Evolutionary conservation across 2,888 invertebrate species (phyloP), one percentile per base, ranked within the genome.

Genomic region (Aquatica leii): DNA sequence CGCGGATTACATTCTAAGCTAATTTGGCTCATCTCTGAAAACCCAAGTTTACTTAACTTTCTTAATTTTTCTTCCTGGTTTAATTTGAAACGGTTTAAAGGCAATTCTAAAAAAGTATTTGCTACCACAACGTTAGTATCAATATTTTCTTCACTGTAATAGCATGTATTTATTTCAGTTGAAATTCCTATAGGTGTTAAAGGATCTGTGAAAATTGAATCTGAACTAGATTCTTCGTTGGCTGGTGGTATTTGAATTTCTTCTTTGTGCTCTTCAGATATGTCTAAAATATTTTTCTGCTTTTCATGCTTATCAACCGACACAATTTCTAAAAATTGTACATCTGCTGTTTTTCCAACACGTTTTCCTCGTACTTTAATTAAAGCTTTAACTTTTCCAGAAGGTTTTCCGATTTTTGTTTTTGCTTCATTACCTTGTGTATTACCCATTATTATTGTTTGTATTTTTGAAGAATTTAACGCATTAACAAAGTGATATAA

Each of bases 131-230:
- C 77, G 61, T 80, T 78, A 35, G 73, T 66, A 54, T 77, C 73
- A 31, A 80, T 84, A 77, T 85, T 86, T 77, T 87, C 87, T 68
- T 87, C 87, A 69, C 86, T 86, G 79, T 85, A 84, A 78, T 86
- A 86, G 77, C 86, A 86, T 82, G 86, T 85, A 83, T 87, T 87
- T 76, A 86, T 84, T 80, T 88, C 87, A 71, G 87, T 84, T 11
- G 81, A 79, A 74, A 82, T 82, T 69, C 86, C 87, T 74, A 85
- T 84, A 77, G 87, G 86, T 78, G 82, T 82, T 41, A 86, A 85
- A 71, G 86, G 83, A 80, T 91, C 91, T 72, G 91, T 90, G 83
- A 91, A 91, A 80, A 90, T 87, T 77, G 91, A 91, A 75, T 88
- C 88, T 65, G 86, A 87, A 80, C 90, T 90, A 69, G 90, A 88